Base-by-base conservation (phyloP, 1,140 invertebrate genomes). In the Pseudomyrmex flavicornis region DNA sequence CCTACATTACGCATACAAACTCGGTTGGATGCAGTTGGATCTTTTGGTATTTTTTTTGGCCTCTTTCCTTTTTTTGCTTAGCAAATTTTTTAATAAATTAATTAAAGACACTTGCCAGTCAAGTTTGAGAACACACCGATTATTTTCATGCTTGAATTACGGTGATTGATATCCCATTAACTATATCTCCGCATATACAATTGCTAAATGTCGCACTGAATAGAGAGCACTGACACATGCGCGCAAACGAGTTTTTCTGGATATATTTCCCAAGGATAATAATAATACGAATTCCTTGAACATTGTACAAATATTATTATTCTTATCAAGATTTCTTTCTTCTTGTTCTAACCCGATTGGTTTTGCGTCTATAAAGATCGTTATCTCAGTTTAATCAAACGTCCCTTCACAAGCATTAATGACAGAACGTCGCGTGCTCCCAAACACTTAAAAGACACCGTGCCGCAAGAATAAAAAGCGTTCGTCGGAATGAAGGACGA, bases 261-360 rank as follows among this genome's bases (percentile, higher is more conserved):
- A 50, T 76, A 58, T 35, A 68, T 84, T 88, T 88, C 75, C 75
- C 85, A 83, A 87, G 79, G 26, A 26, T 26, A 72, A 86, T 84
- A 58, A 77, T 63, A 61, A 35, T 59, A 48, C 65, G 52, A 69
- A 48, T 79, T 79, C 15, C 44, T 70, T 26, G n/a, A 79, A 79
- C 3, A 22, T 7, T n/a, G 5, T 58, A 12, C 65, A 79, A 79
- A 69, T 4, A 58, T 69, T 59, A 69, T 58, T 15, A 7, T 80
- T 61, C 20, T 50, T 59, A 35, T 22, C 44, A 12, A 4, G 26
- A 10, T 69, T 46, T 26, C 12, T 35, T 80, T 10, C 20, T 46
- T 20, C 13, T 52, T 50, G 48, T 70, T 58, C 13, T 68, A 77
- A 68, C 22, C 12, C 50, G 35, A 66, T 72, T 15, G 35, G 7